Evolutionary conservation across 1,140 invertebrate species (phyloP).

Genomic region (Triops longicaudatus): DNA sequence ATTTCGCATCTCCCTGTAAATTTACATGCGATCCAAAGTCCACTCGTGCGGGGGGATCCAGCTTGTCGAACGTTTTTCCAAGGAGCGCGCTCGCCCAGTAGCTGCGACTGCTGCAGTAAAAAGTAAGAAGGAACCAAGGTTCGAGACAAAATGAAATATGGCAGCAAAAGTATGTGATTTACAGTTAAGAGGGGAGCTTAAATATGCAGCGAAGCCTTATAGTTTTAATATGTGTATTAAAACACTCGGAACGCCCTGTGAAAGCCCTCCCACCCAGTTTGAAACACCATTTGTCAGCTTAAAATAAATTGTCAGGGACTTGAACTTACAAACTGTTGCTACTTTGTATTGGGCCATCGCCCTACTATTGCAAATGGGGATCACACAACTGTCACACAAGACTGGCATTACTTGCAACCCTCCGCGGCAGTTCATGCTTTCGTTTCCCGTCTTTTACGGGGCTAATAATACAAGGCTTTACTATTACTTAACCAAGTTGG

Average conservation of each 20-base stretch:
- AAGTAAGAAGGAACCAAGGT: neutral
- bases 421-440: neutral
- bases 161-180: neutral
- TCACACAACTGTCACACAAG: neutral
- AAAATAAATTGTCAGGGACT: neutral
- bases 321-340: neutral
- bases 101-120: neutral
- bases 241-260: neutral
- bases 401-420: neutral
- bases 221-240: neutral
- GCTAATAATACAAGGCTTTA: neutral
- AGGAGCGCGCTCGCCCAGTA: neutral
- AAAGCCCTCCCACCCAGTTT: neutral
- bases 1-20: neutral
- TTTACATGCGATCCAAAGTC: neutral
- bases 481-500: neutral
- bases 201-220: neutral
- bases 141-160: neutral
- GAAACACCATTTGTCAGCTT: slow-evolving; percentile 7
- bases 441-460: neutral
- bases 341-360: neutral
- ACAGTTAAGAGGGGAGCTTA: neutral
- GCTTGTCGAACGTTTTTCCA: no score
- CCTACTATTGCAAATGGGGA: neutral
- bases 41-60: neutral